phyloP scores from a whole-genome alignment of 2,113 vertebrate genomes.

The Notiomystis cincta region DNA sequence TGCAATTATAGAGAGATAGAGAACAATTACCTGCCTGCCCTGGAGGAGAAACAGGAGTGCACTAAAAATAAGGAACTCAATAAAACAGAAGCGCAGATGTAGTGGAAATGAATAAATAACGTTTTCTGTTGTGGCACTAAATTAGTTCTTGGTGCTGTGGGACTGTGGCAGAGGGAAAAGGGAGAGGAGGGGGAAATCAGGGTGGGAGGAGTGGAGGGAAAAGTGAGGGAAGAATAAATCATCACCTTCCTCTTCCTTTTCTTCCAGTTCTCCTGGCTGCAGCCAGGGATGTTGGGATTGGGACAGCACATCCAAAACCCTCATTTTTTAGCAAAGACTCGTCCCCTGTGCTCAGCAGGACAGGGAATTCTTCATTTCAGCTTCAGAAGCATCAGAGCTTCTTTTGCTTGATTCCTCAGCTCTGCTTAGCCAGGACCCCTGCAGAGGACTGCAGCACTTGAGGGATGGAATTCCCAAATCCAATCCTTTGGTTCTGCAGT shows the following conservation, averaged over 20 bases:
- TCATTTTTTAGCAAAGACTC: neutral
- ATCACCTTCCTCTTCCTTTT: neutral
- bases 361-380: neutral
- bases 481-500: neutral
- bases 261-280: neutral
- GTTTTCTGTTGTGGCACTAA: neutral
- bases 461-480: neutral
- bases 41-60: neutral
- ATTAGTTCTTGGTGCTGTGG: neutral
- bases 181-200: neutral
- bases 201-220: neutral
- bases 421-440: neutral
- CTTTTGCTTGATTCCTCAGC: neutral
- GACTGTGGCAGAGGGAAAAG: accelerated
- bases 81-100: neutral
- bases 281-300: neutral
- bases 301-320: neutral
- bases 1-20: neutral
- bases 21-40: neutral
- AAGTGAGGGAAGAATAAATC: neutral
- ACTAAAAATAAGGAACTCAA: neutral
- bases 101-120: neutral
- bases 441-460: too few relatives aligned
- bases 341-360: neutral
- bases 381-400: neutral